phyloP scores from a whole-genome alignment of 2,797 vertebrate genomes.

The Masticophis lateralis region DNA sequence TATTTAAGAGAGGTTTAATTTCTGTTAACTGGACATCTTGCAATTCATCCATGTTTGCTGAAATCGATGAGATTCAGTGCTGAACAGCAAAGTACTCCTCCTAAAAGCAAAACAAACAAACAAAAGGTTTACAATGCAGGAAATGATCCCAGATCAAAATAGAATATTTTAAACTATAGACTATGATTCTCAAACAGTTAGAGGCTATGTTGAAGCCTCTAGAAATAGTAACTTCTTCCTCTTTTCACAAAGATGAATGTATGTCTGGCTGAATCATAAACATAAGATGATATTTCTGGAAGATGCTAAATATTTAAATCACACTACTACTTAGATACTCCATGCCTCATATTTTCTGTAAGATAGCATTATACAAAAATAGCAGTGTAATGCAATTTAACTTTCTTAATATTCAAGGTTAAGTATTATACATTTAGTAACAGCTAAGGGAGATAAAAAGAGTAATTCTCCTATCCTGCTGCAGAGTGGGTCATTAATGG shows the following conservation, averaged over 20 bases:
- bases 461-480: neutral
- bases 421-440: neutral
- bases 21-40: slow-evolving; percentile 93
- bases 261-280: neutral
- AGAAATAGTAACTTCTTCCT: neutral
- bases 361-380: neutral
- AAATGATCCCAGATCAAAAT: neutral
- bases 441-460: neutral
- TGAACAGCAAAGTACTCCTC: slow-evolving; percentile 42
- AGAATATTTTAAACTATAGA: neutral
- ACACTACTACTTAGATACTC: neutral
- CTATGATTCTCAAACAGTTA: slow-evolving; percentile 5
- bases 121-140: neutral
- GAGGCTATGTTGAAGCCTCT: neutral
- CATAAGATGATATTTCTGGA: neutral
- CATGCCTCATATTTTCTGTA: neutral
- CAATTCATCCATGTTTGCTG: slow-evolving; percentile 85
- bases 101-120: slow-evolving; percentile 60
- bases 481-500: no score
- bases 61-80: slow-evolving; percentile 34
- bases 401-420: neutral
- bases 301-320: neutral
- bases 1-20: slow-evolving; percentile 91
- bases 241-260: neutral
- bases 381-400: neutral